phyloP scores from a whole-genome alignment of 2,888 invertebrate species.

The Chironomus riparius region DNA sequence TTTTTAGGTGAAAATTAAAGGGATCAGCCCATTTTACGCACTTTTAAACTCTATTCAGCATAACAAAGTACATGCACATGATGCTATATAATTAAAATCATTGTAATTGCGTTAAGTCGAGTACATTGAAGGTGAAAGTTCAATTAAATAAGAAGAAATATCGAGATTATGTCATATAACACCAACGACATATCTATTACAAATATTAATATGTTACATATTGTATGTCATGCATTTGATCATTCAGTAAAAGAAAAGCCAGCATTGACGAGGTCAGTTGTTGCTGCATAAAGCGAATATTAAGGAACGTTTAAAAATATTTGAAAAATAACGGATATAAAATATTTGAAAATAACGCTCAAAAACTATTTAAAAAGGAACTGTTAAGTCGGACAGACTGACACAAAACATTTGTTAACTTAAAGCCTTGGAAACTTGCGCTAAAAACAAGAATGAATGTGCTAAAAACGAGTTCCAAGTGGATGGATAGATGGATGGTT shows the following conservation, averaged over 20 bases:
- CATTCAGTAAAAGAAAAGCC: too few species aligned
- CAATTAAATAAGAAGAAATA: background rate
- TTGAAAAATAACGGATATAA: too few species aligned
- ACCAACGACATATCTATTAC: background rate
- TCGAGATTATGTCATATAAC: background rate
- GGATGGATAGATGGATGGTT: background rate
- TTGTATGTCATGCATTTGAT: background rate
- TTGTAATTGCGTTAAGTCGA: background rate
- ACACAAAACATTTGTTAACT: too few species aligned
- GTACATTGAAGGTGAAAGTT: conserved; percentile 15
- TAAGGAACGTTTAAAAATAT: too few species aligned
- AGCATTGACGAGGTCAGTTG: too few species aligned
- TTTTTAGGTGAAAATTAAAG: too few species aligned
- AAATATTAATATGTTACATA: background rate
- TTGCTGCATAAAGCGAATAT: too few species aligned
- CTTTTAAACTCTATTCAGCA: background rate
- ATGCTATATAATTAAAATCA: background rate
- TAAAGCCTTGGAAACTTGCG: too few species aligned
- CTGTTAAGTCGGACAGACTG: too few species aligned
- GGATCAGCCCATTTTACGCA: background rate
- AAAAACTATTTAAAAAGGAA: too few species aligned
- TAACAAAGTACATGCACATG: background rate
- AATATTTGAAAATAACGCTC: too few species aligned
- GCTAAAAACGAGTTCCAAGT: background rate
- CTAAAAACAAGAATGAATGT: background rate